Conservation (phyloP, 2,888 invertebrate species). For the Protophormia terraenovae region DNA sequence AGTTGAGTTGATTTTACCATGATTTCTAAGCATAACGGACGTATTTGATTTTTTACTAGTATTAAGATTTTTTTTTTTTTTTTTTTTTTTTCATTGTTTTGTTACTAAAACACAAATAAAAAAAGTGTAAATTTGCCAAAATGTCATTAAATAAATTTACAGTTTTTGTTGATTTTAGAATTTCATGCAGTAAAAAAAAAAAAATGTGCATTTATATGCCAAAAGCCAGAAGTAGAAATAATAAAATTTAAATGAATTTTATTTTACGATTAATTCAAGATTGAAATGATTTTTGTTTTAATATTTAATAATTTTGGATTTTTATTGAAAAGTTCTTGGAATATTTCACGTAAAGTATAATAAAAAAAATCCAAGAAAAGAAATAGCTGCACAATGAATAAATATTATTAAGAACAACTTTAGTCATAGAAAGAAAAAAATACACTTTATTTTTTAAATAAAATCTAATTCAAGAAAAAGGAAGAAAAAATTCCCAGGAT, state of each 20-base stretch:
- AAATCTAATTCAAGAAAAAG: no score
- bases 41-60: background rate
- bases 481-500: no score
- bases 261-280: background rate
- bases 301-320: background rate
- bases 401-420: no score
- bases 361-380: no score
- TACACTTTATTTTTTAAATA: no score
- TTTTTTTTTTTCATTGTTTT: background rate
- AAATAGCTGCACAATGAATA: no score
- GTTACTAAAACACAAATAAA: conserved; percentile 4
- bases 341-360: no score
- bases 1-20: background rate
- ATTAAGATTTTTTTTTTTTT: background rate
- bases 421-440: no score
- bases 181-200: conserved; percentile 26
- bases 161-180: conserved; percentile 6
- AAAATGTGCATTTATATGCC: conserved; percentile 3
- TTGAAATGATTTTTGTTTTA: background rate
- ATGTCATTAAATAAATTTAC: conserved; percentile 44
- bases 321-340: background rate
- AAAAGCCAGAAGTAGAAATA: background rate
- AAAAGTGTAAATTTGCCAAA: conserved; percentile 50
- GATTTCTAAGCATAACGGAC: background rate
- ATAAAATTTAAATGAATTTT: background rate